These are phyloP conservation scores for Actinopyga echinites DNA, from an alignment of 53 echinoderm and acorn worm genomes.

Conservation along the genomic window DNA sequence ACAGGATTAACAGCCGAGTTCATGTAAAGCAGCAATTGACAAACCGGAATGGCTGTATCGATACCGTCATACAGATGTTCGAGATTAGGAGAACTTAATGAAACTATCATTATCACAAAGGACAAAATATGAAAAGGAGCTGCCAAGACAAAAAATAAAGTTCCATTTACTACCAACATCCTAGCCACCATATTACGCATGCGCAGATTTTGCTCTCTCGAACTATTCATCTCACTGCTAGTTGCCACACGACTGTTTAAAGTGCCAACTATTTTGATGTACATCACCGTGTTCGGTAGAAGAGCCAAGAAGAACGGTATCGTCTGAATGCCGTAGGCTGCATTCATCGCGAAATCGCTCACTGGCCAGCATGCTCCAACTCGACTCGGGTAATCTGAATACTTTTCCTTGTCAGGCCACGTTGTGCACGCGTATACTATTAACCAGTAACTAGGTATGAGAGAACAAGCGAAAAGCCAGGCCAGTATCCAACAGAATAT, in stretches of 20 bases:
- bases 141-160: slow-evolving; percentile 16
- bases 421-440: not conserved
- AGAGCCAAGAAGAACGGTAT: slow-evolving; percentile 26
- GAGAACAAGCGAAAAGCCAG: not conserved
- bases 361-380: not conserved
- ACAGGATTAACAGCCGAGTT: slow-evolving; percentile 29
- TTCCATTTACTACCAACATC: slow-evolving; percentile 41
- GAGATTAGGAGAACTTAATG: not conserved
- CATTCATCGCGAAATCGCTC: not conserved
- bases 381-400: not conserved
- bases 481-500: slow-evolving; percentile 16
- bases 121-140: slow-evolving; percentile 29
- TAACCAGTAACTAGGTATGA: slow-evolving; percentile 28
- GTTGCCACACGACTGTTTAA: slow-evolving; percentile 19
- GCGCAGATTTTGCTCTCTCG: slow-evolving; percentile 21
- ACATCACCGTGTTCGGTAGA: slow-evolving; percentile 33
- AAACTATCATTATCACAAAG: not conserved
- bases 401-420: slow-evolving; percentile 14
- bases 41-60: not conserved
- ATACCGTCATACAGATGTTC: not conserved
- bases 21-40: slow-evolving; percentile 24
- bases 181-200: slow-evolving; percentile 35
- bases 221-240: slow-evolving; percentile 44
- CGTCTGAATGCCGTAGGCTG: slow-evolving; percentile 36
- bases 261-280: slow-evolving; percentile 6